These are phyloP conservation scores for Chorisops tibialis DNA, from an alignment of 2,888 invertebrate species.

Conservation along the genomic window DNA sequence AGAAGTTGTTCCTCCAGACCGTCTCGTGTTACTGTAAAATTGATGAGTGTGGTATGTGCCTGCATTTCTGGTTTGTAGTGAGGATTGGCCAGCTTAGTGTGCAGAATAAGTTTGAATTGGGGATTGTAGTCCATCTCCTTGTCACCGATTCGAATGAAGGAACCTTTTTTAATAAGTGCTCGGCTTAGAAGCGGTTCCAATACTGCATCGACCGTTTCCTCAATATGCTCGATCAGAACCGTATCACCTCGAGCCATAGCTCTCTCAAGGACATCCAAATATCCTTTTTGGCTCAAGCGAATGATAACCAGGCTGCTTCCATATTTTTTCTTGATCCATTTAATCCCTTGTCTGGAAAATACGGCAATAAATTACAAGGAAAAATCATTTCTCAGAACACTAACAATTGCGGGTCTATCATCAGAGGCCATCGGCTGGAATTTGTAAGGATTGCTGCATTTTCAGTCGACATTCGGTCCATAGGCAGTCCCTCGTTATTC, in stretches of 20 bases:
- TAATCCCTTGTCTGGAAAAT: conserved; percentile 70
- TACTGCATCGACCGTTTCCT: conserved; percentile 88
- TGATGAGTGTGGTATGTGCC: conserved; percentile 92
- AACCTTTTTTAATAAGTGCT: conserved; percentile 84
- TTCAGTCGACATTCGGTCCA: conserved; percentile 91
- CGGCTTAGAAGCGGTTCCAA: conserved; percentile 86
- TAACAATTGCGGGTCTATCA: conserved; percentile 89
- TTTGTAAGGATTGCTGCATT: conserved; percentile 90
- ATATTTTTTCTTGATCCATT: conserved; percentile 91
- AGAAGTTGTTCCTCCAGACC: conserved; percentile 93
- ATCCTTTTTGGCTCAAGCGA: conserved; percentile 76
- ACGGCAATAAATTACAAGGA: neutral
- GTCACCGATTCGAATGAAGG: conserved; percentile 78
- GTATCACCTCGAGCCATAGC: conserved; percentile 70
- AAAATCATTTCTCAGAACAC: conserved; percentile 35
- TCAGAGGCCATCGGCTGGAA: conserved; percentile 90
- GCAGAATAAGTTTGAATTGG: conserved; percentile 78
- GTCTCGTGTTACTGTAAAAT: conserved; percentile 92
- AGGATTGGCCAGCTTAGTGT: conserved; percentile 93
- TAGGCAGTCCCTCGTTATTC: conserved; percentile 93
- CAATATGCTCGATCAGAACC: conserved; percentile 86
- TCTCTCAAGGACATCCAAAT: conserved; percentile 78
- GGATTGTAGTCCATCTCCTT: conserved; percentile 87
- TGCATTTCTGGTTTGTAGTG: conserved; percentile 98
- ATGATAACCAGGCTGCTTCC: conserved; percentile 70